Percentiles rank a stretch among this genome's conserved stretches.
Conservation (phyloP, 2,888 invertebrate species). For the Macrophya annulata region DNA sequence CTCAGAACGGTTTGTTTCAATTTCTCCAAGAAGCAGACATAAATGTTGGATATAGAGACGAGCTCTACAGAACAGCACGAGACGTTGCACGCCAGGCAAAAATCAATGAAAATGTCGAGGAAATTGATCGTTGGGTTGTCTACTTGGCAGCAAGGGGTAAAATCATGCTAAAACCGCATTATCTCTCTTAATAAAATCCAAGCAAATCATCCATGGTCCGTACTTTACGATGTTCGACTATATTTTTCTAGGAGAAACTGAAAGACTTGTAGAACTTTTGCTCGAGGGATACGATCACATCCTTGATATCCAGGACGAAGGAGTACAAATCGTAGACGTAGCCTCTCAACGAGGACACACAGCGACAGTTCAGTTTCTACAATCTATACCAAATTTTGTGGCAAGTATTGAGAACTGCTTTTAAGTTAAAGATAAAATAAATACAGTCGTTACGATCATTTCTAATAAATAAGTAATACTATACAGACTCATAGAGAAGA, state of each 20-base stretch:
- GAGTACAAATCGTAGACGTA: constrained; percentile 86
- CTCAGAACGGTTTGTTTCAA: constrained; percentile 90
- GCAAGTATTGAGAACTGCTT: constrained; percentile 78
- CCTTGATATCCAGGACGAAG: constrained; percentile 88
- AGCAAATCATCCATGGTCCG: too few relatives aligned
- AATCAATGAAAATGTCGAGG: constrained; percentile 89
- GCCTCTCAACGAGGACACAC: constrained; percentile 86
- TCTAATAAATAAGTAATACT: not conserved
- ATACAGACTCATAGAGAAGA: constrained; percentile 88
- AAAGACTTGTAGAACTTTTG: constrained; percentile 85
- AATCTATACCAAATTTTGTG: constrained; percentile 88
- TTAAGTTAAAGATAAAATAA: not conserved
- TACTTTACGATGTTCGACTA: too few relatives aligned
- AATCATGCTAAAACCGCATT: constrained; percentile 48
- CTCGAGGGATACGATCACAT: constrained; percentile 94
- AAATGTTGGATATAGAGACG: constrained; percentile 91
- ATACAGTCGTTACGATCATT: not conserved
- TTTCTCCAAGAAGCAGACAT: constrained; percentile 90
- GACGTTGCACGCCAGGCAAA: constrained; percentile 92
- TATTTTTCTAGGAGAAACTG: constrained; percentile 82
- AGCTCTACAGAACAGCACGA: constrained; percentile 92
- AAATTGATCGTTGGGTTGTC: constrained; percentile 91
- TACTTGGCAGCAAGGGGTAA: constrained; percentile 90
- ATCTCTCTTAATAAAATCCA: not conserved
- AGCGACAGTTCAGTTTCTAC: constrained; percentile 86